Evolutionary conservation across 2,113 vertebrate species (phyloP).

Genomic region (Aix galericulata): DNA sequence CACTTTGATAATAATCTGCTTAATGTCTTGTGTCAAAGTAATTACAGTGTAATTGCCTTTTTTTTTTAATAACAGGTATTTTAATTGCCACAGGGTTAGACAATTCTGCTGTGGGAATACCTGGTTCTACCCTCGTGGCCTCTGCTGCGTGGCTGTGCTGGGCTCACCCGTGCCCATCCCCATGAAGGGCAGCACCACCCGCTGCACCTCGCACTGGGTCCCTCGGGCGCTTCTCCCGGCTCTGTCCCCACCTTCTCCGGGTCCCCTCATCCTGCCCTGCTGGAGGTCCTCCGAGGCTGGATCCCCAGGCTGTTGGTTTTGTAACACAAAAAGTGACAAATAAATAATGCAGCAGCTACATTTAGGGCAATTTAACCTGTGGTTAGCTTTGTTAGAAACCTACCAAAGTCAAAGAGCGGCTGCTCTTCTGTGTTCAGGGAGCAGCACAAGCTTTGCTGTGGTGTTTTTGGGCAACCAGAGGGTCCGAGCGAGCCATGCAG

Average conservation of each 20-base stretch:
- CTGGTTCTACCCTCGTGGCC: slow-evolving; percentile 15
- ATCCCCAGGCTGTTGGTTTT: too few relatives aligned
- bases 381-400: neutral
- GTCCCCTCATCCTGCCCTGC: too few relatives aligned
- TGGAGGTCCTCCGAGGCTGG: too few relatives aligned
- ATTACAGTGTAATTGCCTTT: slow-evolving; percentile 68
- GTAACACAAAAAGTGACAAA: neutral
- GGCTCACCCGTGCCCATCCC: neutral
- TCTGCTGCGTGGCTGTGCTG: too few relatives aligned
- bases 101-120: slow-evolving; percentile 16
- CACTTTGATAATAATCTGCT: slow-evolving; percentile 73
- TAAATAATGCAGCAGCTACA: neutral
- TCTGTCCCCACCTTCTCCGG: too few relatives aligned
- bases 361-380: neutral
- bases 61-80: slow-evolving; percentile 63
- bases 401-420: neutral
- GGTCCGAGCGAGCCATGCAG: neutral
- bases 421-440: neutral
- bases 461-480: fast-evolving
- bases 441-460: neutral
- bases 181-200: neutral
- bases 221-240: too few relatives aligned
- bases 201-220: neutral
- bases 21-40: slow-evolving; percentile 70
- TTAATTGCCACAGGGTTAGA: slow-evolving; percentile 56